These are phyloP conservation scores for Euwallacea fornicatus DNA, from an alignment of 1,140 invertebrate species.

Conservation along the genomic window DNA sequence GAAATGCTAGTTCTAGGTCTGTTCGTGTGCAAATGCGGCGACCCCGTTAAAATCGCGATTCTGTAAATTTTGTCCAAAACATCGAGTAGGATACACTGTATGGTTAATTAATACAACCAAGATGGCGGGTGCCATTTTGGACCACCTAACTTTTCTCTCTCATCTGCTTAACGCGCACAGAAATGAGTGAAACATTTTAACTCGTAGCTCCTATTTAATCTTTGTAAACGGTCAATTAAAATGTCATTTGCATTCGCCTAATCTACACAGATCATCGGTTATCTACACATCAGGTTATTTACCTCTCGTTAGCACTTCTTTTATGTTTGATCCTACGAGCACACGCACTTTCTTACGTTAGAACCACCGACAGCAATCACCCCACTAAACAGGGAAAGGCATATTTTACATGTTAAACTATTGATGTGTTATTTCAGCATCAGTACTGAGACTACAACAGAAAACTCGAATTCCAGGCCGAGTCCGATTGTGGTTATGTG, in stretches of 20 bases:
- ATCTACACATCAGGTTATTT: conserved; percentile 1
- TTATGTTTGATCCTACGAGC: background rate
- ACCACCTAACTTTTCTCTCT: too few species aligned
- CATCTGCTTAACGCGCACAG: too few species aligned
- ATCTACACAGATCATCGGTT: background rate
- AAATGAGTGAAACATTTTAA: too few species aligned
- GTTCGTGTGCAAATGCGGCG: too few species aligned
- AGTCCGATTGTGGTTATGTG: conserved; percentile 1
- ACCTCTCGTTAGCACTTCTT: background rate
- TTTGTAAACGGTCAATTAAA: too few species aligned
- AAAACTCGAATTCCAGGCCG: background rate
- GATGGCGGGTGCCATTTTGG: too few species aligned
- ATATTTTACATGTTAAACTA: conserved; percentile 1
- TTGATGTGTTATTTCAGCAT: background rate
- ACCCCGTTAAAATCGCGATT: too few species aligned
- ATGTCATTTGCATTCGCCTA: background rate
- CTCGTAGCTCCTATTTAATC: too few species aligned
- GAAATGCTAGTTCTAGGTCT: too few species aligned
- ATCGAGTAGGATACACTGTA: too few species aligned
- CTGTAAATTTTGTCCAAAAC: too few species aligned
- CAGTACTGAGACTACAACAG: background rate
- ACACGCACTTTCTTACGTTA: background rate
- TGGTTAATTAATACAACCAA: too few species aligned
- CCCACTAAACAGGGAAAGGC: background rate
- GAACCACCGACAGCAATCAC: background rate